Evolutionary conservation across 2,797 vertebrate genomes (phyloP).

Genomic region (Lycodopsis pacificus): DNA sequence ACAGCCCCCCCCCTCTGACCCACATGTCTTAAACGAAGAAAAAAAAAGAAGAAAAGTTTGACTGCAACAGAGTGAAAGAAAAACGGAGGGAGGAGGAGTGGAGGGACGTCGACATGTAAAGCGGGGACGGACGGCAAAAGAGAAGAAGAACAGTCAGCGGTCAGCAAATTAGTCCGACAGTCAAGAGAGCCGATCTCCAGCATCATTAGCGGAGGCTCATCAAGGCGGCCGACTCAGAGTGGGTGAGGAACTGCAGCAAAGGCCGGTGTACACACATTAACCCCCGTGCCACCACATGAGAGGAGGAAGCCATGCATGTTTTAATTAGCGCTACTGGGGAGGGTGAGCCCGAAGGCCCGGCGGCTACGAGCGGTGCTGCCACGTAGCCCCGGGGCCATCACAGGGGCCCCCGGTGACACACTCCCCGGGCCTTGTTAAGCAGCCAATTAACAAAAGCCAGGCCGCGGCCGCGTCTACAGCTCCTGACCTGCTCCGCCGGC

Average conservation of each 20-base stretch:
- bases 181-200: constrained; percentile 45
- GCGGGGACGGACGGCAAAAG: constrained; percentile 8
- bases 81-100: neutral
- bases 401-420: constrained; percentile 61
- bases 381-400: constrained; percentile 65
- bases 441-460: constrained; percentile 79
- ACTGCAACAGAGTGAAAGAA: constrained; percentile 44
- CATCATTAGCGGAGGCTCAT: constrained; percentile 69
- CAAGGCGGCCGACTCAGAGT: constrained; percentile 38
- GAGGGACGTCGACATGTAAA: constrained; percentile 4
- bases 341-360: constrained; percentile 46
- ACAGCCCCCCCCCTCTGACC: constrained; percentile 40
- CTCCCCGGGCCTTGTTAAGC: constrained; percentile 76
- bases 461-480: constrained; percentile 57
- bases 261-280: constrained; percentile 76
- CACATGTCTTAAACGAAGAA: constrained; percentile 5
- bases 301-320: constrained; percentile 68
- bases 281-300: constrained; percentile 63
- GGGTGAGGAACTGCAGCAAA: constrained; percentile 32
- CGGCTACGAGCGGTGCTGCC: constrained; percentile 54
- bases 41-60: constrained; percentile 43
- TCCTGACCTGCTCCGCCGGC: constrained; percentile 70
- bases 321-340: constrained; percentile 78
- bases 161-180: constrained; percentile 39
- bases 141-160: constrained; percentile 30